phyloP scores from a whole-genome alignment of 1,140 invertebrate species.

The Hyposmocoma kahamanoa region DNA sequence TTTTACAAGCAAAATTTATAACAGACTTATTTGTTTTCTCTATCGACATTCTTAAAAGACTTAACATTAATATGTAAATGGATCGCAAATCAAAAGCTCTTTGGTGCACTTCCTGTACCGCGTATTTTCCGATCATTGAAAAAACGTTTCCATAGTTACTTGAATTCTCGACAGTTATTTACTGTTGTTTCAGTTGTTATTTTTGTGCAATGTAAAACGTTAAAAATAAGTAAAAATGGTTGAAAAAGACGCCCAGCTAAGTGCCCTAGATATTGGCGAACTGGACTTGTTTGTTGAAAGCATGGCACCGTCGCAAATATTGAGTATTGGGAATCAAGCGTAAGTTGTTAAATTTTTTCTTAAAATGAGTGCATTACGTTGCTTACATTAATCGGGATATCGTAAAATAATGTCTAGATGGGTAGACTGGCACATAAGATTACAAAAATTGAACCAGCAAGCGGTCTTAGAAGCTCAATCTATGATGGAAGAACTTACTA shows the following conservation, averaged over 20 bases:
- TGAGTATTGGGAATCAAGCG: slow-evolving; percentile 57
- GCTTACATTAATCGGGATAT: neutral
- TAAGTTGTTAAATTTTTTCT: slow-evolving; percentile 27
- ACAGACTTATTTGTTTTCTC: too few relatives aligned
- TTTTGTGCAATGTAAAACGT: neutral
- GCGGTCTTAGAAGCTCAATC: slow-evolving; percentile 81
- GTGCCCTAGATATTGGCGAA: slow-evolving; percentile 56
- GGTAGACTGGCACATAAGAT: slow-evolving; percentile 83
- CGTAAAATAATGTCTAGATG: slow-evolving; percentile 67
- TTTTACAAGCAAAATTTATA: too few relatives aligned
- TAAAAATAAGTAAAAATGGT: slow-evolving; percentile 28
- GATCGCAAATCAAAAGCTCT: slow-evolving; percentile 1
- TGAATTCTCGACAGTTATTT: too few relatives aligned
- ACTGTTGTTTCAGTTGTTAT: neutral
- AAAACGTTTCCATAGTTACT: slow-evolving; percentile 37
- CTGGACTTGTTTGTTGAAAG: slow-evolving; percentile 62
- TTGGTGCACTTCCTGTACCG: slow-evolving; percentile 12
- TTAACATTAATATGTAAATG: too few relatives aligned
- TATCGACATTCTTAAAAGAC: too few relatives aligned
- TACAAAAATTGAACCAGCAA: slow-evolving; percentile 87
- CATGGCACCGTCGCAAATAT: slow-evolving; percentile 51
- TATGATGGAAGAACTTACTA: slow-evolving; percentile 81
- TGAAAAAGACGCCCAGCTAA: slow-evolving; percentile 52
- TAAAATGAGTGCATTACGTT: slow-evolving; percentile 7
- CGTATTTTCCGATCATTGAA: slow-evolving; percentile 19